Evolutionary conservation across 2,113 vertebrate genomes (phyloP), one percentile per base, ranked within the genome.

Genomic region (Chitala chitala): DNA sequence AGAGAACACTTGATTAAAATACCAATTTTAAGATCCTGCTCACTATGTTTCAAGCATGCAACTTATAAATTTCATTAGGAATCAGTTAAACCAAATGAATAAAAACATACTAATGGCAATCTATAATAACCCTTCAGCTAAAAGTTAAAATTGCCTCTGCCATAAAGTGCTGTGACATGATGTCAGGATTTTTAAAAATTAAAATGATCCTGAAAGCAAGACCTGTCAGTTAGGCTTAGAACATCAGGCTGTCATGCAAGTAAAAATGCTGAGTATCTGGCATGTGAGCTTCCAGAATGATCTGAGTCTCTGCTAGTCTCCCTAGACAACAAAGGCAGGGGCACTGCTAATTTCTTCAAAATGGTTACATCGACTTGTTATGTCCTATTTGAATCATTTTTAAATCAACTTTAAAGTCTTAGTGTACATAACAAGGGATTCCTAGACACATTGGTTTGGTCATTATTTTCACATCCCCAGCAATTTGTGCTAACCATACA

Each of bases 171-270:
- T 40, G 38, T 73, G 75, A 77, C 75, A 77, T 31, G n/a, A 53
- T 74, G 65, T 36, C 55, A 61, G 29, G 33, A 42, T 77, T 61
- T 68, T 69, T 58, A 77, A 73, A 73, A 69, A 77, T 69, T 69
- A 59, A 77, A 73, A 58, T 77, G 22, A 24, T 74, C 71, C 44
- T 54, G 66, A 77, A 74, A 77, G 75, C 75, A 58, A 48, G 54
- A 72, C 20, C 71, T 68, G 70, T 77, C 75, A 73, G 61, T 73
- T 72, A 40, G 29, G 53, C 61, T 77, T 68, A 66, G 61, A 69
- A 77, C 72, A 38, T 53, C 22, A 12, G 61, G 33, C 17, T 72
- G 10, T 42, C 59, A 66, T 46, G 20, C n/a, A 7, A 26, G 44
- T 6, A 38, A 17, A 63, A 61, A 59, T 3, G 38, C 17, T 1